Evolutionary conservation across 2,888 invertebrate species (phyloP).

Genomic region (Dyspetes luteomarginatus): DNA sequence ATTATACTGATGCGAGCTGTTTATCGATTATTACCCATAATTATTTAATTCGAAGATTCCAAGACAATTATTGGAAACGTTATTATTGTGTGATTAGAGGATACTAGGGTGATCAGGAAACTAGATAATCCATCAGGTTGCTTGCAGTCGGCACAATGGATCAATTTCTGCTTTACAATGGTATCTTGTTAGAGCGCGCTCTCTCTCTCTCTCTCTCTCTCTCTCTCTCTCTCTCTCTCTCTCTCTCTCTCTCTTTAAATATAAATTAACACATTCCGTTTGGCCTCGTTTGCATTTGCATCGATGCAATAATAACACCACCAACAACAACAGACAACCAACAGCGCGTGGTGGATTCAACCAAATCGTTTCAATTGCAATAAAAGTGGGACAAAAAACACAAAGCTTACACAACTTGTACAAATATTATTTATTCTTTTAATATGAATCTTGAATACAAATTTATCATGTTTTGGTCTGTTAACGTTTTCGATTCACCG

Average conservation of each 20-base stretch:
- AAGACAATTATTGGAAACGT: not conserved
- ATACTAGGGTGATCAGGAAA: slow-evolving; percentile 69
- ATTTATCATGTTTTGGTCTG: slow-evolving; percentile 63
- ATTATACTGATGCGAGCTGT: slow-evolving; percentile 15
- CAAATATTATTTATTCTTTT: slow-evolving; percentile 79
- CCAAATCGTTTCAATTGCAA: slow-evolving; percentile 16
- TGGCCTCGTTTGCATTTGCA: too few relatives aligned
- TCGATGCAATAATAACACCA: too few relatives aligned
- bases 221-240: too few relatives aligned
- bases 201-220: slow-evolving; percentile 37
- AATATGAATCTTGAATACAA: slow-evolving; percentile 77
- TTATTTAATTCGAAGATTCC: slow-evolving; percentile 5
- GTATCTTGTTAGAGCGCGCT: not conserved
- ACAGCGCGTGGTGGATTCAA: slow-evolving; percentile 5
- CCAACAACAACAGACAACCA: too few relatives aligned
- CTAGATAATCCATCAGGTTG: slow-evolving; percentile 63
- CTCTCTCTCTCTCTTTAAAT: too few relatives aligned
- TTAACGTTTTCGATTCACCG: slow-evolving; percentile 34
- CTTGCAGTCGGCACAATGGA: slow-evolving; percentile 1
- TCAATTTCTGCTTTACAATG: not conserved
- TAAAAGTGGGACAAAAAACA: slow-evolving; percentile 67
- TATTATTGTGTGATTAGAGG: too few relatives aligned
- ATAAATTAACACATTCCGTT: too few relatives aligned
- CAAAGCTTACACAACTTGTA: slow-evolving; percentile 76
- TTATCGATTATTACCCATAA: not conserved